Evolutionary conservation across 1,140 invertebrate genomes (phyloP), one percentile per base, ranked within the genome.

Genomic region (Oedothorax gibbosus): DNA sequence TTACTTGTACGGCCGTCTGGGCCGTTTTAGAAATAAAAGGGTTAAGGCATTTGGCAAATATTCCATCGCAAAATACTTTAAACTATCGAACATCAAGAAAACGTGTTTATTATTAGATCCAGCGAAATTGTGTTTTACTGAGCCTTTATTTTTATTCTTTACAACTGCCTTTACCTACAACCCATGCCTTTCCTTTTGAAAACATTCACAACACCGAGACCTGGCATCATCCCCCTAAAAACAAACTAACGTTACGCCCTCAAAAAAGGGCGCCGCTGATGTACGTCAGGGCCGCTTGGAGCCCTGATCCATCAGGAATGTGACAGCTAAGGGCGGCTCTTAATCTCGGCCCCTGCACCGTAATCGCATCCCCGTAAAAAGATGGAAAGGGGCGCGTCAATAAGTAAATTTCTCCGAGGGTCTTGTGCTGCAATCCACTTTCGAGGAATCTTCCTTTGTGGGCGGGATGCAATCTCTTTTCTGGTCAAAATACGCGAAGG

Each of bases 401-500:
- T 79, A 79, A 79, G 65, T 79, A 79, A 79, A 79, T 79, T 79
- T 79, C 77, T 79, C 77, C 57, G 64, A 79, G 77, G 75, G 50
- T 64, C 62, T 35, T 35, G 35, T 35, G 35, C 20, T 51, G n/a
- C 64, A 79, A 79, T 79, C 77, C 77, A 79, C 77, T 79, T 79
- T 79, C n/a, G 49, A 56, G 51, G 72, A 68, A 66, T 77, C 57
- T 15, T 20, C n/a, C 35, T 75, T 75, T 15, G 72, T 60, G 53
- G 72, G 18, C 60, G 20, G 14, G 54, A 56, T 21, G 53, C 72
- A 77, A 77, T 77, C 72, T 75, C 72, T 64, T 77, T 77, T 50
- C 35, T 35, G 57, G 20, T 14, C 35, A 35, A 35, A 35, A 35
- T 35, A 5, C 35, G 35, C 1, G 35, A 1, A 35, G 35, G 2